Evolutionary conservation across 2,888 invertebrate genomes (phyloP), one percentile per base, ranked within the genome.

Genomic region (Hipparchia sbordonii): DNA sequence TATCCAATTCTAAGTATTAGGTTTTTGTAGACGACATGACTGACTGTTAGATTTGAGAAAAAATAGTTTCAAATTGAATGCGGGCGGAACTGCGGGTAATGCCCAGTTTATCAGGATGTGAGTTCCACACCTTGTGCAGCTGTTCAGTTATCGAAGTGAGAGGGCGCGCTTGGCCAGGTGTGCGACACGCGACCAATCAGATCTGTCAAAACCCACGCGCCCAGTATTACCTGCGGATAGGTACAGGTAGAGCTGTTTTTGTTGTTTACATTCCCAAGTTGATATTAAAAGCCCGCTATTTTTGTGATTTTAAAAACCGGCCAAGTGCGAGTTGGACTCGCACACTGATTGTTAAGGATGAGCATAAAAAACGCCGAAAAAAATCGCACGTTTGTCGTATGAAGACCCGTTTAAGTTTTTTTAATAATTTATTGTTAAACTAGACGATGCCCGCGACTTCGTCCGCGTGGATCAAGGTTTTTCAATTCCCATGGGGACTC

Each of bases 151-250:
- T 51, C 70, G 10, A 60, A 71, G 52, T 71, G 73, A 60, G 62
- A 66, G 54, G 72, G 57, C 70, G 71, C 52, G 57, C 45, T 13
- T 10, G 60, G 72, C 71, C 74, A 75, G 74, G 71, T 75, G 74
- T 72, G 52, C 63, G 33, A 8, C 63, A 51, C 62, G 52, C 63
- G 63, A 57, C 68, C 72, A 72, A 72, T 72, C 72, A 72, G 39
- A 62, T 39, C 57, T 68, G 61, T 63, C 72, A 72, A 57, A 23
- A 51, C 62, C 39, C 39, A 72, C 56, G 57, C 13, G 23, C 57
- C 8, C 57, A 23, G 13, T 13, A 59, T 63, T 39, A 39, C 5
- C 39, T 39, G 39, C 39, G 39, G 5, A 5, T 39, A 39, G 39
- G 39, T 39, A 39, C 39, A 39, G 3, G 39, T 39, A 39, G 3